Percentiles rank a stretch among this genome's conserved stretches.
Conservation (phyloP, 2,888 invertebrate genomes). For the Drosophila ustulata region DNA sequence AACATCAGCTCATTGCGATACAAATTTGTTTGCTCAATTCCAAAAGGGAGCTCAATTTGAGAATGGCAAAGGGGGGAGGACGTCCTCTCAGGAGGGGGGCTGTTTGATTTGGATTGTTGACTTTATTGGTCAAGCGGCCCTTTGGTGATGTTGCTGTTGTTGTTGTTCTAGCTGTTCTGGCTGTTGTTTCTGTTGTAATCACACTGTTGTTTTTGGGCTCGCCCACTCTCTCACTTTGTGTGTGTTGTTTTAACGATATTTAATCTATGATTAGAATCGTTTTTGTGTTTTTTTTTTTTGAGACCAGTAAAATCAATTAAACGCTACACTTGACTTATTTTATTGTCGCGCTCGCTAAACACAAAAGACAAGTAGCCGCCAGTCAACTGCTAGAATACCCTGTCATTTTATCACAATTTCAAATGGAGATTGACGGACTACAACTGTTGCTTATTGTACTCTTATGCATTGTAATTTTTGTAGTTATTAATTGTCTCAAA, state of each 20-base stretch:
- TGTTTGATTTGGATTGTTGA: slow-evolving; percentile 80
- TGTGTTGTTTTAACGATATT: slow-evolving; percentile 73
- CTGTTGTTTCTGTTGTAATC: slow-evolving; percentile 19
- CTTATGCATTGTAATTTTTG: too few species aligned
- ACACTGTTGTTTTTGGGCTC: slow-evolving; percentile 14
- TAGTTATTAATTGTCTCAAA: too few species aligned
- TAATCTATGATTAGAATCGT: slow-evolving; percentile 78
- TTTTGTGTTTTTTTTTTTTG: slow-evolving; percentile 22
- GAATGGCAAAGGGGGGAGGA: neutral
- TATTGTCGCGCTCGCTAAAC: slow-evolving; percentile 67
- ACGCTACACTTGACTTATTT: slow-evolving; percentile 78
- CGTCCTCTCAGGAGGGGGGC: neutral
- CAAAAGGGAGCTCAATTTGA: slow-evolving; percentile 13
- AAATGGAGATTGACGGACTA: neutral
- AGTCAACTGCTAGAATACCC: slow-evolving; percentile 35
- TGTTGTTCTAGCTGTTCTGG: slow-evolving; percentile 6
- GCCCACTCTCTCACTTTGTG: slow-evolving; percentile 10
- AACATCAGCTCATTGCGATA: slow-evolving; percentile 58
- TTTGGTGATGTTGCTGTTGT: slow-evolving; percentile 23
- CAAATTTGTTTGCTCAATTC: slow-evolving; percentile 72
- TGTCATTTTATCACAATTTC: neutral
- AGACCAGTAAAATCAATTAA: slow-evolving; percentile 69
- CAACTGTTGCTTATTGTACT: too few species aligned
- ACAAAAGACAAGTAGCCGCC: slow-evolving; percentile 61
- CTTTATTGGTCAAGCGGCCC: slow-evolving; percentile 75